These are phyloP conservation scores for Xanthia togata DNA, from an alignment of 2,888 invertebrate genomes.

Conservation along the genomic window DNA sequence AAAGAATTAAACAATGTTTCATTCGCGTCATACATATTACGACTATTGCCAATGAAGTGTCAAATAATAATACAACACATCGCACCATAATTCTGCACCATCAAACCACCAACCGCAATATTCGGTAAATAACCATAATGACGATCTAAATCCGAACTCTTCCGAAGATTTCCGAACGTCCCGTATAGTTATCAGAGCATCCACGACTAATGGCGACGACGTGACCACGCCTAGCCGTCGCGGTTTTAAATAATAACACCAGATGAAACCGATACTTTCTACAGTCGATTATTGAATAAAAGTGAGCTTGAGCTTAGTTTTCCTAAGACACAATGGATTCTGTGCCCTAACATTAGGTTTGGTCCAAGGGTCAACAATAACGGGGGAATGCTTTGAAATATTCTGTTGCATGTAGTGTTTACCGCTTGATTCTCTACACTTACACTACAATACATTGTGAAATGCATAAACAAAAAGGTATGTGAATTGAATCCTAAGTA, in stretches of 20 bases:
- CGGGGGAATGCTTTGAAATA: background rate
- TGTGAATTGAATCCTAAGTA: background rate
- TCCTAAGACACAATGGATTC: conserved; percentile 40
- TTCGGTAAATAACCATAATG: conserved; percentile 72
- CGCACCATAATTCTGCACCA: conserved; percentile 23
- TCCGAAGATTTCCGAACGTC: conserved; percentile 56
- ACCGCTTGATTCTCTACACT: conserved; percentile 18
- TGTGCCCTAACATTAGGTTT: conserved; percentile 40
- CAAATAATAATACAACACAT: conserved; percentile 21
- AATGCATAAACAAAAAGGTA: background rate
- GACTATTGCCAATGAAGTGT: background rate
- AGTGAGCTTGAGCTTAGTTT: conserved; percentile 62
- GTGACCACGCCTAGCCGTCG: conserved; percentile 72
- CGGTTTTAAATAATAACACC: conserved; percentile 63
- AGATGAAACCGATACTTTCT: conserved; percentile 68
- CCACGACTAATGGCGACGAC: conserved; percentile 72
- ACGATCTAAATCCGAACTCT: conserved; percentile 48
- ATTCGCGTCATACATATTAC: background rate
- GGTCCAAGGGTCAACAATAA: conserved; percentile 35
- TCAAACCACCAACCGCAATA: conserved; percentile 64
- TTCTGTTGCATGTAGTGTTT: conserved; percentile 30
- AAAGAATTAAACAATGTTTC: background rate
- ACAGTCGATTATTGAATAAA: conserved; percentile 59
- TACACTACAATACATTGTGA: conserved; percentile 1
- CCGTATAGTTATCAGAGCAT: conserved; percentile 80